These are phyloP conservation scores for Amorpha juglandis DNA, from an alignment of 2,888 invertebrate species.

Conservation along the genomic window DNA sequence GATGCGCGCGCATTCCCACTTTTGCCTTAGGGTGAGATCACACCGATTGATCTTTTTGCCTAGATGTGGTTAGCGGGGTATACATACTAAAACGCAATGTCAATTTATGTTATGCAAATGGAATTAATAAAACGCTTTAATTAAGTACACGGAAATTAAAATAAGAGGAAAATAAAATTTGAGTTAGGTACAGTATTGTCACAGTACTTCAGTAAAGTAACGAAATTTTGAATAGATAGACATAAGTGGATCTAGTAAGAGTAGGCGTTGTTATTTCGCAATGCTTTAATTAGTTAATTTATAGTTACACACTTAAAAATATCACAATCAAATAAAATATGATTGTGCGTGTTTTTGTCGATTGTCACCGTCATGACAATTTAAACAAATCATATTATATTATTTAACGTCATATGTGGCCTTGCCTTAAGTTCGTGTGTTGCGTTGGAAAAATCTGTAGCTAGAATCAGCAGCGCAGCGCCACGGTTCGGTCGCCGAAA, in stretches of 20 bases:
- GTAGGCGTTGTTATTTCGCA: no score
- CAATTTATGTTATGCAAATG: not conserved
- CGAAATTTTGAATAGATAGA: no score
- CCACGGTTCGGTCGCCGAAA: constrained; percentile 79
- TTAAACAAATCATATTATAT: not conserved
- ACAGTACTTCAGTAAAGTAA: no score
- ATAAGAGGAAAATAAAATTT: no score
- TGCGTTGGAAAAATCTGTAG: constrained; percentile 82
- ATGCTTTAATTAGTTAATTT: no score
- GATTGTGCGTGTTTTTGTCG: constrained; percentile 6
- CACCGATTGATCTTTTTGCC: constrained; percentile 46
- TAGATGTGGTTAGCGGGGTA: constrained; percentile 28
- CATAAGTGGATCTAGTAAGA: no score
- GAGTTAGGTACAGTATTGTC: no score
- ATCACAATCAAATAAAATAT: not conserved
- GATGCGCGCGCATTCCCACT: constrained; percentile 78
- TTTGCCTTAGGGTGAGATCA: constrained; percentile 64
- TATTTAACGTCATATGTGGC: constrained; percentile 41
- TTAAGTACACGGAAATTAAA: no score
- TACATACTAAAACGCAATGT: constrained; percentile 6
- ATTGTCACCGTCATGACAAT: constrained; percentile 51
- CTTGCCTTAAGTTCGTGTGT: constrained; percentile 69
- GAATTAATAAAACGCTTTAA: no score
- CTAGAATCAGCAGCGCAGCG: constrained; percentile 80
- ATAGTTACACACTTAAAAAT: not conserved